Base-by-base conservation (phyloP, 1,140 invertebrate genomes). In the Cydia amplana region DNA sequence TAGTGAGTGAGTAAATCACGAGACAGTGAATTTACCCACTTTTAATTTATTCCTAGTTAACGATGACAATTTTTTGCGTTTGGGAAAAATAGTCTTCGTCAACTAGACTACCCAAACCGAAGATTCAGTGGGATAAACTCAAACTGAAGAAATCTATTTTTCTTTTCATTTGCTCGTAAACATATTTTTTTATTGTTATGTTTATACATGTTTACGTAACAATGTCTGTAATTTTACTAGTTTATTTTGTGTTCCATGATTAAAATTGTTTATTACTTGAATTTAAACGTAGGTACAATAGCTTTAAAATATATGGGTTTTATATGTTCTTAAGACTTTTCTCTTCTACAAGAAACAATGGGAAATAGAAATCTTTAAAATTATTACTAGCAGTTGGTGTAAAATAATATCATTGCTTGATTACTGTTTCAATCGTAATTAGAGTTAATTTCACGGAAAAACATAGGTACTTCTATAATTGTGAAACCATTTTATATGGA, bases 131-230 rank as follows among this genome's bases (percentile, higher is more conserved):
- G 20, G 55, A 60, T 20, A 20, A 60, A 60, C 18, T 1, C 7
- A 60, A 60, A 23, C 2, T 40, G n/a, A 40, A 70, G n/a, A 36
- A 18, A 70, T 70, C 63, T 64, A 14, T 20, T 70, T 70, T 70
- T 20, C 65, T 40, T 70, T 40, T 70, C 14, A 70, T 70, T 40
- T 18, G 16, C 28, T 70, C 65, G n/a, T 70, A 70, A 40, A 70
- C 32, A 70, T 40, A 70, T 40, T 18, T 67, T 60, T 70, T 70
- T 70, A 70, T 70, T 70, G 36, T 70, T 70, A 32, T 43, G 65
- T 70, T 70, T 70, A n/a, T 40, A 40, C 65, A 4, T 70, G 16
- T 70, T 40, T 70, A 70, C 65, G 32, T 70, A 40, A 70, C 5
- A 70, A 36, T 70, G 65, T 67, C 40, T 32, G 25, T 36, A 40